Evolutionary conservation across 2,113 vertebrate genomes (phyloP).

Genomic region (Elephas maximus): DNA sequence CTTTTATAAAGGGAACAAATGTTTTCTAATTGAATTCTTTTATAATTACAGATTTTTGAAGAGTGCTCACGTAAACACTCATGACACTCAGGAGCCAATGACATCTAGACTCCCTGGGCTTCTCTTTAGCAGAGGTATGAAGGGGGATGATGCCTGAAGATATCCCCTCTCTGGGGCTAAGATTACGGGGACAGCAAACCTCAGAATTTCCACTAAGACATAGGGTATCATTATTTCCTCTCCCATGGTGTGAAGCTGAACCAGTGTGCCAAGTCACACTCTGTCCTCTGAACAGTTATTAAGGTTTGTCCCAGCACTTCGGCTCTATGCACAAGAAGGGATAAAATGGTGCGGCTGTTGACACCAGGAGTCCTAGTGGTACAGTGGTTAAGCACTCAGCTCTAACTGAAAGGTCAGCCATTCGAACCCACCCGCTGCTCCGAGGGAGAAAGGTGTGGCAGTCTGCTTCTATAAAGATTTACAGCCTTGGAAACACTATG

Average conservation of each 20-base stretch:
- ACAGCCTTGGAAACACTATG: too few species aligned
- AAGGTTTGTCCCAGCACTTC: background rate
- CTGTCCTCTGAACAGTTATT: background rate
- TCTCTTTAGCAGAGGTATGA: background rate
- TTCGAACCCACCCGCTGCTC: too few species aligned
- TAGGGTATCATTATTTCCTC: background rate
- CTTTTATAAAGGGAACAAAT: background rate
- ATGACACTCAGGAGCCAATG: background rate
- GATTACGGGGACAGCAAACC: background rate
- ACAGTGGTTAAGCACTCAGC: too few species aligned
- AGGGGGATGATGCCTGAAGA: background rate
- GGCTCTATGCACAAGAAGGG: background rate
- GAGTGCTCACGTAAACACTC: background rate
- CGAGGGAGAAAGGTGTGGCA: too few species aligned
- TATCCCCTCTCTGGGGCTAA: background rate
- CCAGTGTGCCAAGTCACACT: background rate
- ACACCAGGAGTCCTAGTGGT: background rate
- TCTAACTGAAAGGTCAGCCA: too few species aligned
- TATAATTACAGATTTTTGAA: background rate
- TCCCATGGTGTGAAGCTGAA: background rate
- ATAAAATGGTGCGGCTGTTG: background rate
- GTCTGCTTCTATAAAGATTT: too few species aligned
- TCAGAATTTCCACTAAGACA: background rate
- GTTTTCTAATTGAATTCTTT: slow-evolving; percentile 11
- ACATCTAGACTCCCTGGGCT: background rate